Evolutionary conservation across 2,797 vertebrate species (phyloP), one percentile per base, ranked within the genome.

Genomic region (Siniperca obscura): DNA sequence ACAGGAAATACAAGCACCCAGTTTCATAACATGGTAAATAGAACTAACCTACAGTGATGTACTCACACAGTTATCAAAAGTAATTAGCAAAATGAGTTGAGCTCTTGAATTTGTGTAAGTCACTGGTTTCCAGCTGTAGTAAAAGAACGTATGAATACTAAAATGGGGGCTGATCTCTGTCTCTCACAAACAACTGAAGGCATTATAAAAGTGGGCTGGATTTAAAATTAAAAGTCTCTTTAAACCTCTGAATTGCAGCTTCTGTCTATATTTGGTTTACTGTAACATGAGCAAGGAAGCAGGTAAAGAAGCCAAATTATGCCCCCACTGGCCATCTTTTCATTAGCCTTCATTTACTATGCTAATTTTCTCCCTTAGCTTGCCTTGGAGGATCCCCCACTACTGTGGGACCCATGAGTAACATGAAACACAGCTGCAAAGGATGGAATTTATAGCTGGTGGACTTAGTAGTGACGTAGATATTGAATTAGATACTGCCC

Each of bases 281-380:
- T 74, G 67, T 30, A 53, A 68, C 40, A 59, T 57, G 46, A 73
- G 42, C 59, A 59, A 40, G n/a, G 38, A 71, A 79, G 52, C 42
- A 44, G 7, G 22, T 48, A 19, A 74, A 53, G 42, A 53, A 70
- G 62, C 40, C 36, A 65, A 78, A 60, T 25, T 11, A 52, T 46
- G 25, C 76, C 70, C 60, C 74, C 27, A 30, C 68, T 81, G 81
- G 79, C 64, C 68, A 61, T 73, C 16, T 38, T 61, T 72, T 81
- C 74, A 81, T 86, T 72, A 73, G 68, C 64, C 61, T 78, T 55
- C 44, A 79, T 81, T 76, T 68, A 55, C 61, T 53, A 53, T 59
- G 52, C 62, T 84, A 65, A 72, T 78, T 72, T 68, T 59, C 78
- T 75, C 19, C 30, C 52, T 76, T 73, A 68, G 65, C 44, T 69